Evolutionary conservation across 30 jellyfish, hydroid and myxozoan species (phyloP), one percentile per base, ranked within the genome.

Genomic region (Haliclystus octoradiatus): DNA sequence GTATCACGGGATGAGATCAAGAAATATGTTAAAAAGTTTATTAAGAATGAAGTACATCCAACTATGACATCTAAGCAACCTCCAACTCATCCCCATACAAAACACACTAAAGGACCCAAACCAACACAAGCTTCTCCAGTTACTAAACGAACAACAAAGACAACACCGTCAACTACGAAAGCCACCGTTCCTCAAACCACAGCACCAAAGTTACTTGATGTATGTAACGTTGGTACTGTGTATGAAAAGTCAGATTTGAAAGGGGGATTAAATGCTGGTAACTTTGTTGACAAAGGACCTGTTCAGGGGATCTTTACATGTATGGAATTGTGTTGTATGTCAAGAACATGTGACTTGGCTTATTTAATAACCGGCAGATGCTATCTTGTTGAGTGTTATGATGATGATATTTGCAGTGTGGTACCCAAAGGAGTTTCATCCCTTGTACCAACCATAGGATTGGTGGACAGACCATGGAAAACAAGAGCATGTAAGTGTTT

Each of bases 221-320:
- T 73, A 12, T 86, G 96, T 66, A 86, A 68, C 46, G 47, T 74
- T 33, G 96, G 96, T 31, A 78, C 72, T 27, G 81, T 77, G 0
- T 71, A 86, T 74, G 47, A 57, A 51, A 79, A 72, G 34, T 74
- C 96, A 19, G 96, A 86, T 64, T 76, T 86, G 15, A 86, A 86
- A 70, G 96, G 96, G 28, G 96, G 94, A 3, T 69, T 86, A 28
- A 72, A 69, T 50, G 92, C 96, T 1, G 96, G 96, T 4, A 86
- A 86, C 34, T 86, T 86, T 71, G 68, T 86, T 28, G 96, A 86
- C 50, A 77, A 94, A 5, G 96, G 96, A 4, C 76, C 90, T 61
- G 84, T 81, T 13, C 52, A 72, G 19, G 80, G 71, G 46, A 75
- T 86, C 19, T 62, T 62, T 28, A 86, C 53, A 15, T 86, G 96